phyloP scores from a whole-genome alignment of 2,888 invertebrate species.

The Resseliella maxima region DNA sequence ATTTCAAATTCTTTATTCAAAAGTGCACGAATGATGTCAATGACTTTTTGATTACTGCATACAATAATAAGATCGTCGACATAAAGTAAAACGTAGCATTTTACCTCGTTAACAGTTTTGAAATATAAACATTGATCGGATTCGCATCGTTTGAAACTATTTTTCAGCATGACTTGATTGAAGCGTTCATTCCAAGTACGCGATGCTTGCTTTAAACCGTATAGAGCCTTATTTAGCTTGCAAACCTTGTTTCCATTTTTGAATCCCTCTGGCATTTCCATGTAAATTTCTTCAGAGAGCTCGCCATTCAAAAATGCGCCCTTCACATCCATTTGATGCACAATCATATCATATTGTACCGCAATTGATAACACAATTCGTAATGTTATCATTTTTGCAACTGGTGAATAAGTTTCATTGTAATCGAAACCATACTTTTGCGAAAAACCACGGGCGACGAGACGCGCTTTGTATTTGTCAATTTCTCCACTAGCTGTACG shows the following conservation, averaged over 20 bases:
- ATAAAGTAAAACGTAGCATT: conserved; percentile 57
- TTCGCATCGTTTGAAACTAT: conserved; percentile 58
- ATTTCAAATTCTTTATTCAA: conserved; percentile 26
- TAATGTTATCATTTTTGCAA: conserved; percentile 59
- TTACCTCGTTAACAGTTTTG: not conserved
- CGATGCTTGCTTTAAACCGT: conserved; percentile 59
- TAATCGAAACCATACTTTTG: conserved; percentile 59
- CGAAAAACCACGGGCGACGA: conserved; percentile 59
- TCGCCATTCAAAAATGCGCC: not conserved
- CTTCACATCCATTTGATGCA: conserved; percentile 56
- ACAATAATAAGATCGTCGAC: conserved; percentile 57
- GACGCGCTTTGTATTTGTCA: conserved; percentile 51
- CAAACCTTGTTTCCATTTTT: conserved; percentile 59
- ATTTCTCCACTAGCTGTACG: not conserved
- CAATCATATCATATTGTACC: conserved; percentile 58
- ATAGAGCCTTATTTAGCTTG: conserved; percentile 56
- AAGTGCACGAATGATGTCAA: not conserved
- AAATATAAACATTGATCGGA: conserved; percentile 58
- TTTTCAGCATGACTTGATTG: conserved; percentile 57
- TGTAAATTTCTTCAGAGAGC: conserved; percentile 55
- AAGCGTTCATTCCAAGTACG: conserved; percentile 58
- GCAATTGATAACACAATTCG: conserved; percentile 58
- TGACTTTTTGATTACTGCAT: not conserved
- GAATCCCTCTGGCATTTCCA: conserved; percentile 57
- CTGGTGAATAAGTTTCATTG: conserved; percentile 58